phyloP scores from a whole-genome alignment of 1,140 invertebrate genomes.

The Zaprionus africanus region DNA sequence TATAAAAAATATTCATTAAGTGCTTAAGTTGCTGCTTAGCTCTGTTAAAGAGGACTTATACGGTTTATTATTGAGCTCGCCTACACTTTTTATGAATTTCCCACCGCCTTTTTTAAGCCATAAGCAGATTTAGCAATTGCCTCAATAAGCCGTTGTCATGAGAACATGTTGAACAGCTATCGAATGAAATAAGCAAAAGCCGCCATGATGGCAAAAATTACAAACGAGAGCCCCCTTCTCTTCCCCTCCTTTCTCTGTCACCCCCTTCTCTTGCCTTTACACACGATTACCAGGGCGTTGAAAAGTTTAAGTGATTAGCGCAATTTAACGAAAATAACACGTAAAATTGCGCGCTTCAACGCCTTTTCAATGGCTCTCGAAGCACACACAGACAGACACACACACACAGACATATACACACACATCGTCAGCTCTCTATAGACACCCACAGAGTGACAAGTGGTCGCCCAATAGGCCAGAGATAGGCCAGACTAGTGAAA shows the following conservation, averaged over 20 bases:
- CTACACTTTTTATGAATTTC: not conserved
- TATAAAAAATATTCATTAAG: not conserved
- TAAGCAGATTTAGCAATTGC: slow-evolving; percentile 1
- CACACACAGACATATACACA: not conserved
- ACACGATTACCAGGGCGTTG: slow-evolving; percentile 24
- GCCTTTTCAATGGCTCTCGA: slow-evolving; percentile 73
- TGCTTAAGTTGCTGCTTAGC: not conserved
- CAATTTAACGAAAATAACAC: slow-evolving; percentile 82
- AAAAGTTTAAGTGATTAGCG: slow-evolving; percentile 80
- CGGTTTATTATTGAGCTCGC: not conserved
- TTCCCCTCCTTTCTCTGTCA: not conserved
- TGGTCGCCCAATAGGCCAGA: slow-evolving; percentile 38
- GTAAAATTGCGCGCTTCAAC: slow-evolving; percentile 73
- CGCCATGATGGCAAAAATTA: slow-evolving; percentile 34
- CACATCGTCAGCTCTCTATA: slow-evolving; percentile 6
- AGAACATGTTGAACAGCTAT: slow-evolving; percentile 57
- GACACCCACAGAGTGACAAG: slow-evolving; percentile 33
- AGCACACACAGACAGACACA: slow-evolving; percentile 22
- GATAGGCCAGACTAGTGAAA: slow-evolving; percentile 33
- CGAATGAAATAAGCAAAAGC: slow-evolving; percentile 54
- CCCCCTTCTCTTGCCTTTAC: slow-evolving; percentile 4
- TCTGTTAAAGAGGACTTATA: too few relatives aligned
- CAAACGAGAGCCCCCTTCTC: slow-evolving; percentile 18
- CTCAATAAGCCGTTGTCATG: slow-evolving; percentile 62
- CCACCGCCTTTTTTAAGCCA: not conserved